phyloP scores from a whole-genome alignment of 2,797 vertebrate species.

The Squalus acanthias region DNA sequence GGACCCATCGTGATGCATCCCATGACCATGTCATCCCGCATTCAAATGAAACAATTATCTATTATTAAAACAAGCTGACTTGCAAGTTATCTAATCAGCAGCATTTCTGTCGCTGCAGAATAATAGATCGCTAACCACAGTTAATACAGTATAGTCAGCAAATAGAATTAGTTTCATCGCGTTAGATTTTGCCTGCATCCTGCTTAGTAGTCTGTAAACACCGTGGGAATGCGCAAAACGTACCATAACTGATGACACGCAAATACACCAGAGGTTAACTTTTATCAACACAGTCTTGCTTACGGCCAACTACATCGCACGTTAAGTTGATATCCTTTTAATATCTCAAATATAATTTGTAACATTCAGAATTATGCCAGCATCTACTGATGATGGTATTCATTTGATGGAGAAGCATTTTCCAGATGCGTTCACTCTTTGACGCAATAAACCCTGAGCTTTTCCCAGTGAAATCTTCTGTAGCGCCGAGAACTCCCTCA shows the following conservation, averaged over 20 bases:
- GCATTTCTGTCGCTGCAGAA: not conserved
- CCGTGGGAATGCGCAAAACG: conserved; percentile 21
- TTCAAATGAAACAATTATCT: conserved; percentile 26
- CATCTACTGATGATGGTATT: not conserved
- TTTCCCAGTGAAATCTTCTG: not conserved
- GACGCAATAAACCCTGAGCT: not conserved
- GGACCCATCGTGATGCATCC: not conserved
- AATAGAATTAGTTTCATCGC: not conserved
- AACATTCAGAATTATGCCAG: not conserved
- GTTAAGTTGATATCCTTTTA: not conserved
- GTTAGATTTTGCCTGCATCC: not conserved
- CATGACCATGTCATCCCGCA: not conserved
- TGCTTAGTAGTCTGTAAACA: conserved; percentile 20
- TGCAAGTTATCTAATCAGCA: conserved; percentile 3
- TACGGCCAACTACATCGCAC: not conserved
- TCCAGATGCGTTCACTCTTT: not conserved
- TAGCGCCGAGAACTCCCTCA: not conserved
- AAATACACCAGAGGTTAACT: not conserved
- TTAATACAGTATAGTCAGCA: conserved; percentile 19
- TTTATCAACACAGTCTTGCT: not conserved
- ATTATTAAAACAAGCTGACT: conserved; percentile 27
- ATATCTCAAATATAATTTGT: not conserved
- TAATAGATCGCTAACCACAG: conserved; percentile 12
- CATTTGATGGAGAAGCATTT: not conserved
- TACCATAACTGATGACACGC: not conserved